Evolutionary conservation across 1,140 invertebrate genomes (phyloP).

Genomic region (Watersipora subatra): DNA sequence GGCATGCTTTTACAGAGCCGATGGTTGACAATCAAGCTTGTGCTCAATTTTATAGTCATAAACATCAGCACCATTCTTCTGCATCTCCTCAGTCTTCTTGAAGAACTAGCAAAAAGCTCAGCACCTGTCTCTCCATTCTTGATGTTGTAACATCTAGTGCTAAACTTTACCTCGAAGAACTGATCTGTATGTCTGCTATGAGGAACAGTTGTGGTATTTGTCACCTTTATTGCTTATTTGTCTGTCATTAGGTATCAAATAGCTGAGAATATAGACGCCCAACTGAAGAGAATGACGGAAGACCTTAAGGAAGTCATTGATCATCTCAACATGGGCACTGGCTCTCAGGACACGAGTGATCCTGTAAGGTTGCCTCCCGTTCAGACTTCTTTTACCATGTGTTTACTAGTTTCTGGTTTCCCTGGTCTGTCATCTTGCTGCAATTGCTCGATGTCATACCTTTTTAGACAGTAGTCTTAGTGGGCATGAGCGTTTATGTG

Average conservation of each 20-base stretch:
- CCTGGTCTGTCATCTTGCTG: background rate
- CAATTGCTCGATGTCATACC: background rate
- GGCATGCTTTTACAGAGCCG: too few relatives aligned
- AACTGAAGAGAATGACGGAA: conserved; percentile 82
- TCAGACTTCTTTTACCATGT: background rate
- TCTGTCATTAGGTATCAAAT: conserved; percentile 63
- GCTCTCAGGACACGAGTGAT: conserved; percentile 62
- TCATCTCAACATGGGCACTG: conserved; percentile 73
- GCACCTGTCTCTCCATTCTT: too few relatives aligned
- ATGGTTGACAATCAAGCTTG: too few relatives aligned
- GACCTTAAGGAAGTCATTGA: conserved; percentile 89
- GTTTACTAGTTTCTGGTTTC: background rate
- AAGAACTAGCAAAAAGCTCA: too few relatives aligned
- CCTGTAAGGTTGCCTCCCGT: conserved; percentile 48
- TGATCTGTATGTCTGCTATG: too few relatives aligned
- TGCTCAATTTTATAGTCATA: too few relatives aligned
- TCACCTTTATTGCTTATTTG: too few relatives aligned
- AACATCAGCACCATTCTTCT: too few relatives aligned
- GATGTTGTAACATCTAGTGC: too few relatives aligned
- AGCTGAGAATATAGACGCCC: conserved; percentile 77
- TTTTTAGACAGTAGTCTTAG: background rate
- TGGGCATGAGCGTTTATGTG: background rate
- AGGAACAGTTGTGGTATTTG: too few relatives aligned
- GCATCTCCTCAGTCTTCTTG: too few relatives aligned
- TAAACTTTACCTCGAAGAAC: too few relatives aligned